These are phyloP conservation scores for Sipha maydis DNA, from an alignment of 2,888 invertebrate species.

Conservation along the genomic window DNA sequence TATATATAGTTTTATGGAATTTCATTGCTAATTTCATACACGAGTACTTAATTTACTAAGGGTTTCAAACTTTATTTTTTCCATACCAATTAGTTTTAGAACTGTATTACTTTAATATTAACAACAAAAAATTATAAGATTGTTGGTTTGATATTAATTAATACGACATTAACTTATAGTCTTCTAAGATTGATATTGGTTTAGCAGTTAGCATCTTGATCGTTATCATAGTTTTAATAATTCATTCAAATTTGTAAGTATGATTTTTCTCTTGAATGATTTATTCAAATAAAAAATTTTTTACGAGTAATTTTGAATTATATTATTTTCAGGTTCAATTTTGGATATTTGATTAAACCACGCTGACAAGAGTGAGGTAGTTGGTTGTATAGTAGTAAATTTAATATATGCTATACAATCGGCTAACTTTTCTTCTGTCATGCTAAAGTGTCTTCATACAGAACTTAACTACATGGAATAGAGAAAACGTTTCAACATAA, in stretches of 20 bases:
- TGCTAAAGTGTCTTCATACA: conserved; percentile 33
- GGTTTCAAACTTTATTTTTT: background rate
- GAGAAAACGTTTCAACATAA: background rate
- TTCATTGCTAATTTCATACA: background rate
- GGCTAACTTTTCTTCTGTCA: conserved; percentile 61
- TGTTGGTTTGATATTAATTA: background rate
- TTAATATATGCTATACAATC: conserved; percentile 55
- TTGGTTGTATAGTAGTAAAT: conserved; percentile 59
- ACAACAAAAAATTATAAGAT: background rate
- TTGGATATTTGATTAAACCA: background rate
- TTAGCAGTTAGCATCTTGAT: background rate
- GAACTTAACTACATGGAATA: background rate
- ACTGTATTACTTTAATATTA: background rate
- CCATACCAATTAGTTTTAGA: background rate
- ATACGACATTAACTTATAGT: too few relatives aligned
- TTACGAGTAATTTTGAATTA: background rate
- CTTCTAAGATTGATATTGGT: background rate
- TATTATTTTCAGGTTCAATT: conserved; percentile 43
- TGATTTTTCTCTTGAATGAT: background rate
- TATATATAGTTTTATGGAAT: background rate
- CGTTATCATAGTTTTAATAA: background rate
- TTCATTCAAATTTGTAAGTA: background rate
- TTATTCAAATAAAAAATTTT: background rate
- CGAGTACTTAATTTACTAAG: background rate
- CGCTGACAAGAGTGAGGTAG: conserved; percentile 61